These are phyloP conservation scores for Puma concolor DNA, from an alignment of 2,113 vertebrate species.

Conservation along the genomic window DNA sequence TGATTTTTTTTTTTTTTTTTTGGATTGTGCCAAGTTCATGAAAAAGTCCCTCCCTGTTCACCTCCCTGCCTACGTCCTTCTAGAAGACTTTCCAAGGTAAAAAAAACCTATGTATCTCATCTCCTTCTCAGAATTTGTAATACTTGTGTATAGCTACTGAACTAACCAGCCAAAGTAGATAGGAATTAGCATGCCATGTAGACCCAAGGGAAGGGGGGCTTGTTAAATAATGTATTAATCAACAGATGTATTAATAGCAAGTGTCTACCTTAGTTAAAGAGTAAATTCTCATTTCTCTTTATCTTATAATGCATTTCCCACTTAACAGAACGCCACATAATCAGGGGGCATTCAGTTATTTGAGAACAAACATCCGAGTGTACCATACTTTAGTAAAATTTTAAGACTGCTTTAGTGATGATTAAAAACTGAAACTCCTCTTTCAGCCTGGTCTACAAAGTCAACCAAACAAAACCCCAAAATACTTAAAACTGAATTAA, in stretches of 20 bases:
- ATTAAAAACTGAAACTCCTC: not conserved
- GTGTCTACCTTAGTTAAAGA: not conserved
- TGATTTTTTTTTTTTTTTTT: not conserved
- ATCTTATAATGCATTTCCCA: not conserved
- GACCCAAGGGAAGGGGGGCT: not conserved
- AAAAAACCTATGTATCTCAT: not conserved
- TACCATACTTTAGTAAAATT: not conserved
- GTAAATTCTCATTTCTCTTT: not conserved
- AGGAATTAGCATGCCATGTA: not conserved
- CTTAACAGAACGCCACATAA: not conserved
- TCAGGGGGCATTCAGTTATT: not conserved
- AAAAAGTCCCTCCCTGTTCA: not conserved
- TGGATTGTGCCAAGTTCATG: not conserved
- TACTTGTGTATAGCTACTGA: not conserved
- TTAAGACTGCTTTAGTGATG: not conserved
- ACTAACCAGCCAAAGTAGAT: not conserved
- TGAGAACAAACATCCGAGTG: not conserved
- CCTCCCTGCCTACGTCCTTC: not conserved
- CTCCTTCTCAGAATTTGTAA: not conserved
- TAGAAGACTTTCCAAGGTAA: conserved; percentile 20
- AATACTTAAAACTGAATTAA: not conserved
- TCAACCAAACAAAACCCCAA: not conserved
- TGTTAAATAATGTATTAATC: not conserved
- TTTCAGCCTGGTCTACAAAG: not conserved
- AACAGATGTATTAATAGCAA: not conserved